phyloP scores from a whole-genome alignment of 1,140 invertebrate genomes.

The Samia ricini region DNA sequence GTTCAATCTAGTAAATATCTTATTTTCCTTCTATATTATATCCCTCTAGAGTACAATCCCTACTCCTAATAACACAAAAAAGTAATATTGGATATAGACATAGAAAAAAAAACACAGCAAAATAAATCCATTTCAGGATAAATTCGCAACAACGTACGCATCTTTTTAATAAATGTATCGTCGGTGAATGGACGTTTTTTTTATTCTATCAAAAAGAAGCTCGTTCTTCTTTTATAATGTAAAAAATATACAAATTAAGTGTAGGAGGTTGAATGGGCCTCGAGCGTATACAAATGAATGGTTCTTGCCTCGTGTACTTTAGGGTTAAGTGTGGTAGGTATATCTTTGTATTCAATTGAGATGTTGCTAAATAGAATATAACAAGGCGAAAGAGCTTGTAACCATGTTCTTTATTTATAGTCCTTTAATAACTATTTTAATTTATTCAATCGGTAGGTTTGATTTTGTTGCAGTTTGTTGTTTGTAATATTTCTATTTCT shows the following conservation, averaged over 20 bases:
- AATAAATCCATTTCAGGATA: neutral
- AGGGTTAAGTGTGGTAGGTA: conserved; percentile 49
- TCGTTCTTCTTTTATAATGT: conserved; percentile 51
- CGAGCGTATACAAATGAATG: conserved; percentile 45
- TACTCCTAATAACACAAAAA: too few species aligned
- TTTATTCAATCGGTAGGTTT: too few species aligned
- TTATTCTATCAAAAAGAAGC: conserved; percentile 64
- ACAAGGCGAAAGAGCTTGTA: conserved; percentile 19
- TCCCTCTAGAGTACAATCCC: too few species aligned
- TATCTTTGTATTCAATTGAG: conserved; percentile 51
- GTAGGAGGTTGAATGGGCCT: conserved; percentile 57
- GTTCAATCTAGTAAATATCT: neutral
- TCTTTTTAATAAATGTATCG: conserved; percentile 76
- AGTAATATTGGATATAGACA: neutral
- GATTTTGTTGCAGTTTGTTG: too few species aligned
- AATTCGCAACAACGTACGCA: conserved; percentile 28
- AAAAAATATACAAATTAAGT: conserved; percentile 70
- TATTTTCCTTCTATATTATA: too few species aligned
- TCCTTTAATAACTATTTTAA: too few species aligned
- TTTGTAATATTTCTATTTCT: too few species aligned
- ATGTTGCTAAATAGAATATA: conserved; percentile 35
- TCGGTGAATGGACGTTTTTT: conserved; percentile 55
- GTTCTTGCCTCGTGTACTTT: conserved; percentile 28
- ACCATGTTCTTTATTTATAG: neutral
- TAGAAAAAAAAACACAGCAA: neutral